Evolutionary conservation across 1,140 invertebrate genomes (phyloP).

Genomic region (Muscidifurax raptorellus): DNA sequence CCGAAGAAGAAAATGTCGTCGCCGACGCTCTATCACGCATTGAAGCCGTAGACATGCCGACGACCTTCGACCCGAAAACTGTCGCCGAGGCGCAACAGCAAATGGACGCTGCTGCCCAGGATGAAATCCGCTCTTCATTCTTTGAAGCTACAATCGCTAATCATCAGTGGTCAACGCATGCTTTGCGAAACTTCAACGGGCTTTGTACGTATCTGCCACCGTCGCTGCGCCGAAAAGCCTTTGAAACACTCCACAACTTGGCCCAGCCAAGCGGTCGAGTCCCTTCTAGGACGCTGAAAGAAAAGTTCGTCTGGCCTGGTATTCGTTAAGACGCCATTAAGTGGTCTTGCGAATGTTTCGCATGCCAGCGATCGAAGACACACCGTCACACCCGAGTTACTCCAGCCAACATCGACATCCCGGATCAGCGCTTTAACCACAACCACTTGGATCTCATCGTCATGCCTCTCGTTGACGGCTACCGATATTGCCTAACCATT

Average conservation of each 20-base stretch:
- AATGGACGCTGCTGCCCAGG: too few species aligned
- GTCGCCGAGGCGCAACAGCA: too few species aligned
- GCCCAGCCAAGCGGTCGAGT: constrained; percentile 4
- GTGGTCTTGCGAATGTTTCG: neutral
- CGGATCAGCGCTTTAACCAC: too few species aligned
- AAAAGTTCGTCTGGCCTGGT: constrained; percentile 35
- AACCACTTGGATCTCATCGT: too few species aligned
- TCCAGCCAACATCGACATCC: too few species aligned
- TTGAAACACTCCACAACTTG: constrained; percentile 17
- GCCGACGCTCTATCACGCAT: neutral
- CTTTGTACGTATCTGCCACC: neutral
- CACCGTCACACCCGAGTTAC: too few species aligned
- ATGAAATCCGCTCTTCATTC: too few species aligned
- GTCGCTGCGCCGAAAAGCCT: neutral
- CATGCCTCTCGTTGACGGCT: too few species aligned
- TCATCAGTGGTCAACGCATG: neutral
- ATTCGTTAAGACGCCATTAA: neutral
- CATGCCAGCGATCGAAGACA: too few species aligned
- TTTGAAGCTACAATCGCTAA: constrained; percentile 47
- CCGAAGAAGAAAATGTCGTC: too few species aligned
- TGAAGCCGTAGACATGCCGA: neutral
- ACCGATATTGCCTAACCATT: too few species aligned
- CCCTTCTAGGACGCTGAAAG: neutral
- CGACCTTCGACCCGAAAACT: neutral
- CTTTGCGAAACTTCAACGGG: neutral